phyloP scores from a whole-genome alignment of 37 sponge, comb jelly and placozoan genomes.

The Beroe ovata region DNA sequence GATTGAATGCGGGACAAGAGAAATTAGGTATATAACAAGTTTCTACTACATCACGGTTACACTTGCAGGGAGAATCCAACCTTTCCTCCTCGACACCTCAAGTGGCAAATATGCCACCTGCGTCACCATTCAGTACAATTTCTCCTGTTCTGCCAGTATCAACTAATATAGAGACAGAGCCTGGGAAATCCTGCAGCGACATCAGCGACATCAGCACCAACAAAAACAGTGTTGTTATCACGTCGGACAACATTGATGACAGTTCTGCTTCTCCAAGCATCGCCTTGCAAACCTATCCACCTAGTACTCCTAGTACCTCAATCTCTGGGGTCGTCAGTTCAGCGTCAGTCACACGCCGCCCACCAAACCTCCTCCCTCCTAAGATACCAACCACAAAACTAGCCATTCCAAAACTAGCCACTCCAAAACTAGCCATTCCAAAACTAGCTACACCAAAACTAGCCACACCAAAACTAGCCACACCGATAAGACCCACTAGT shows the following conservation, averaged over 20 bases:
- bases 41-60: too few relatives aligned
- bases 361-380: background rate
- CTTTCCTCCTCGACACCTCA: constrained; percentile 26
- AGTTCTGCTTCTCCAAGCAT: background rate
- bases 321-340: background rate
- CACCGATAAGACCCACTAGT: background rate
- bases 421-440: background rate
- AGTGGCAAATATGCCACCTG: background rate
- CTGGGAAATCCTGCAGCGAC: background rate
- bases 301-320: background rate
- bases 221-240: background rate
- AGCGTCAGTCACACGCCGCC: background rate
- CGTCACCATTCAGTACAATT: background rate
- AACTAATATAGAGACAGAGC: background rate
- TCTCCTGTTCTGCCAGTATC: constrained; percentile 11
- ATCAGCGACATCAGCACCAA: background rate
- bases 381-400: background rate
- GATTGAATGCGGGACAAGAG: too few relatives aligned
- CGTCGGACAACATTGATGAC: too few relatives aligned
- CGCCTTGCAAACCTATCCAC: background rate
- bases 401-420: background rate
- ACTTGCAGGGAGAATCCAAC: too few relatives aligned
- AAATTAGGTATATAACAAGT: too few relatives aligned
- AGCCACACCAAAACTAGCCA: background rate
- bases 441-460: background rate